Evolutionary conservation across 2,113 vertebrate genomes (phyloP).

Genomic region (Tachysurus fulvidraco): DNA sequence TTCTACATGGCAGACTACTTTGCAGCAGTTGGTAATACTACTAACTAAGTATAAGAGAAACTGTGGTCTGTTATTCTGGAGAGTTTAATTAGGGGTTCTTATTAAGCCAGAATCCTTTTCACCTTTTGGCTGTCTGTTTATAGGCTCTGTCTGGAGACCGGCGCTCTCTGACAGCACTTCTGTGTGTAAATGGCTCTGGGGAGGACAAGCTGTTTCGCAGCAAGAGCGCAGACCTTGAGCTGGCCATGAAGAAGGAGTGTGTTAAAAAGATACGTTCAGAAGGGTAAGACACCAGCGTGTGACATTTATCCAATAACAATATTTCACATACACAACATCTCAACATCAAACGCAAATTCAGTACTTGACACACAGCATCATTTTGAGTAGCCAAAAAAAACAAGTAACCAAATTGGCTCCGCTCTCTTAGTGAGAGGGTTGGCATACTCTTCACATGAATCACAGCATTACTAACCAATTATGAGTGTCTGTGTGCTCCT

Average conservation of each 20-base stretch:
- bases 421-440: not conserved
- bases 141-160: constrained; percentile 72
- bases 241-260: constrained; percentile 80
- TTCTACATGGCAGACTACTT: no score
- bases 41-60: not conserved
- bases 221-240: constrained; percentile 86
- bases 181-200: constrained; percentile 82
- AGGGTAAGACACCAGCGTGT: constrained; percentile 70
- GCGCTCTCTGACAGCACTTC: constrained; percentile 70
- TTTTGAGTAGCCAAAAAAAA: no score
- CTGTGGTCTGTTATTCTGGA: not conserved
- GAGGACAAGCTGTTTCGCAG: constrained; percentile 92
- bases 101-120: not conserved
- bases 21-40: not conserved
- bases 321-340: not conserved
- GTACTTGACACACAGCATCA: no score
- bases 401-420: not conserved
- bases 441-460: not conserved
- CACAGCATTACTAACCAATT: not conserved
- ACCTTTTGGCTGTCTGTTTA: not conserved
- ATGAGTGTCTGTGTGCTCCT: not conserved
- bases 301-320: not conserved
- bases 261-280: constrained; percentile 95
- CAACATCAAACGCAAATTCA: no score
- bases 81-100: not conserved